Percentiles rank a stretch among this genome's conserved stretches.
Evolutionary conservation across 2,888 invertebrate species (phyloP).

Genomic region (Cryptocephalus moraei): DNA sequence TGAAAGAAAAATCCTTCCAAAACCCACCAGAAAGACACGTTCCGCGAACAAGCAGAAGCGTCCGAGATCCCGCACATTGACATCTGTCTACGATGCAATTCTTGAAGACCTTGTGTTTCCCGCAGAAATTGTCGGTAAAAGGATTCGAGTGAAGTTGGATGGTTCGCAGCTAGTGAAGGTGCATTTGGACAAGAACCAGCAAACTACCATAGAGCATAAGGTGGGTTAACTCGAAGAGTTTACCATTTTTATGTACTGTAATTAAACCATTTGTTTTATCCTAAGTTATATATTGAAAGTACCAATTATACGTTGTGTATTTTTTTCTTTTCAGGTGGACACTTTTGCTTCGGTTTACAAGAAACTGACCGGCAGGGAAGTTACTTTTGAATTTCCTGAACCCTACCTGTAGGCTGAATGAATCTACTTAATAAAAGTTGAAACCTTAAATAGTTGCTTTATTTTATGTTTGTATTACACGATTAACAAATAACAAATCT

Average conservation of each 20-base stretch:
- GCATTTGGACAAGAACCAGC: constrained; percentile 95
- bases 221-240: constrained; percentile 39
- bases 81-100: constrained; percentile 95
- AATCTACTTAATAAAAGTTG: not conserved
- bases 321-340: constrained; percentile 65
- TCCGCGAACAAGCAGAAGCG: constrained; percentile 68
- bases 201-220: constrained; percentile 99
- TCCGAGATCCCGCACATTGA: constrained; percentile 78
- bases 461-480: too few species aligned
- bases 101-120: constrained; percentile 97
- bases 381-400: constrained; percentile 98
- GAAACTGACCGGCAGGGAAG: constrained; percentile 97
- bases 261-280: too few species aligned
- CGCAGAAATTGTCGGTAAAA: constrained; percentile 97
- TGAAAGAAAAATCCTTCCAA: constrained; percentile 94
- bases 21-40: constrained; percentile 92
- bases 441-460: not conserved
- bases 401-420: constrained; percentile 69
- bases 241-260: too few species aligned
- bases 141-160: constrained; percentile 91
- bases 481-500: too few species aligned
- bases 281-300: too few species aligned
- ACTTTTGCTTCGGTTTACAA: constrained; percentile 98
- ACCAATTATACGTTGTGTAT: too few species aligned
- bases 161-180: constrained; percentile 95